phyloP scores from a whole-genome alignment of 1,140 invertebrate species.

The Drosophila sp. region DNA sequence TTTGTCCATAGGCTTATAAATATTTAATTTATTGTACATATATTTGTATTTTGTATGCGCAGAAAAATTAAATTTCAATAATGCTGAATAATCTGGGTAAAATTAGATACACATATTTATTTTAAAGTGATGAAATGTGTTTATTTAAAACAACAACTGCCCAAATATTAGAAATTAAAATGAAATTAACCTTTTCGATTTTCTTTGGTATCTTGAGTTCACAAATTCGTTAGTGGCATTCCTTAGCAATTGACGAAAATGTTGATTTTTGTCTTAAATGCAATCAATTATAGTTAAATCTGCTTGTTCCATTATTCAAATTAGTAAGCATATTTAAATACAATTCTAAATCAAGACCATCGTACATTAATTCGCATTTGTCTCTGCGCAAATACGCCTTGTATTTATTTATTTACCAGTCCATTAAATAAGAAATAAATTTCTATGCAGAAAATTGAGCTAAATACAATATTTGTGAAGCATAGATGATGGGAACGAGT shows the following conservation, averaged over 20 bases:
- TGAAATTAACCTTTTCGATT: too few species aligned
- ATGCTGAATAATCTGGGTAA: constrained; percentile 31
- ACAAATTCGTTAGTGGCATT: too few species aligned
- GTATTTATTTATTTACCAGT: constrained; percentile 17
- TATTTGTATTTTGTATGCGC: neutral
- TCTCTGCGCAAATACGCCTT: neutral
- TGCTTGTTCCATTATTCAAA: constrained; percentile 6
- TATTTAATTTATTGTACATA: constrained; percentile 34
- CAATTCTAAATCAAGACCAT: neutral
- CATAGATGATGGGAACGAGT: constrained; percentile 15
- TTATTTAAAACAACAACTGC: too few species aligned
- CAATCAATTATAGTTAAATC: constrained; percentile 4
- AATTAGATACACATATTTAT: constrained; percentile 35
- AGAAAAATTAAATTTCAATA: constrained; percentile 25
- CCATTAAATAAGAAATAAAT: constrained; percentile 48
- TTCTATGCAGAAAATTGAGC: constrained; percentile 22
- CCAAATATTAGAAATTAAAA: too few species aligned
- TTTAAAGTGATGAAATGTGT: constrained; percentile 26
- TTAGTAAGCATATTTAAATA: neutral
- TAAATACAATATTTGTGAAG: constrained; percentile 48
- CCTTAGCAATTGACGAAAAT: too few species aligned
- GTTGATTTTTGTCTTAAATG: neutral
- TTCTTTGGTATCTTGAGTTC: too few species aligned
- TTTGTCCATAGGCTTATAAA: constrained; percentile 37
- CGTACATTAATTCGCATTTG: neutral